These are phyloP conservation scores for Branchinecta lynchi DNA, from an alignment of 1,140 invertebrate species.

Conservation along the genomic window DNA sequence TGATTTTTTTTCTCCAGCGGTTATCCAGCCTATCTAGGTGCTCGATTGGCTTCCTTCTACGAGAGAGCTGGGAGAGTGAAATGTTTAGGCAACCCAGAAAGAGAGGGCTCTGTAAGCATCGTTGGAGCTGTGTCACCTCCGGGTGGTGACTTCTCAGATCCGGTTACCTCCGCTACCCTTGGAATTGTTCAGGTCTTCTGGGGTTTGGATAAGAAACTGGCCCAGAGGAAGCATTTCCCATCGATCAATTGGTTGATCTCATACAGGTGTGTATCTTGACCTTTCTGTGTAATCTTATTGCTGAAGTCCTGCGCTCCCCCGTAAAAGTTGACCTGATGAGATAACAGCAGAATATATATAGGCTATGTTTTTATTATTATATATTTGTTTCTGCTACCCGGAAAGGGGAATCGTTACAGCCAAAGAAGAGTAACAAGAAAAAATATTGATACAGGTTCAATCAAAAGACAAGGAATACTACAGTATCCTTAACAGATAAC, in stretches of 20 bases:
- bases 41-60: slow-evolving; percentile 96
- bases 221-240: slow-evolving; percentile 98
- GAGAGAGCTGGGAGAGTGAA: slow-evolving; percentile 95
- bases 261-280: slow-evolving; percentile 44
- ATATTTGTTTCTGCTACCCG: too few species aligned
- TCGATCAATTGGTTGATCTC: slow-evolving; percentile 99
- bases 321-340: too few species aligned
- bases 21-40: slow-evolving; percentile 97
- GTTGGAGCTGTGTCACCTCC: slow-evolving; percentile 98
- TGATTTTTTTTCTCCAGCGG: slow-evolving; percentile 43
- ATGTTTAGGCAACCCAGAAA: slow-evolving; percentile 92
- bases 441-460: too few species aligned
- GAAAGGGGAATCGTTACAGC: too few species aligned
- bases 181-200: slow-evolving; percentile 99
- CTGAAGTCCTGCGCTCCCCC: too few species aligned
- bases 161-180: slow-evolving; percentile 95
- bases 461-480: too few species aligned
- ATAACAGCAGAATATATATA: too few species aligned
- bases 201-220: slow-evolving; percentile 98
- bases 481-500: too few species aligned
- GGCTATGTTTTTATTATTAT: too few species aligned
- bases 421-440: too few species aligned
- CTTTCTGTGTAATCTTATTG: too few species aligned
- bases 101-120: slow-evolving; percentile 96
- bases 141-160: slow-evolving; percentile 99